Evolutionary conservation across 2,797 vertebrate species (phyloP).

Genomic region (Eulemur albifrons): DNA sequence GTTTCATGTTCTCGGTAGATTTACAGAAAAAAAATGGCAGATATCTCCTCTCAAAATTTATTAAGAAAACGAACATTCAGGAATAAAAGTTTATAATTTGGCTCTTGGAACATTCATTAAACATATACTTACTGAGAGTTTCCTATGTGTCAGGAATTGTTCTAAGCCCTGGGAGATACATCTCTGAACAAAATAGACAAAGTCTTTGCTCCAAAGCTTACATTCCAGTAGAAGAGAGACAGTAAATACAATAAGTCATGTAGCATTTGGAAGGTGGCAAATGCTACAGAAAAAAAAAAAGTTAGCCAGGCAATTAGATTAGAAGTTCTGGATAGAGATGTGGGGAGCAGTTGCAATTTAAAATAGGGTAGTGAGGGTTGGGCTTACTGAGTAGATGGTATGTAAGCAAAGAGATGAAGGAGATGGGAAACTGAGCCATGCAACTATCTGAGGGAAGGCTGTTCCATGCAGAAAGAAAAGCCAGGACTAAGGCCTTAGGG

Average conservation of each 20-base stretch:
- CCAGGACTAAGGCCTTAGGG: neutral
- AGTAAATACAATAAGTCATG: neutral
- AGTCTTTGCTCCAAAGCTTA: neutral
- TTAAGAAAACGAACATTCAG: slow-evolving; percentile 4
- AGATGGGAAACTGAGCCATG: neutral
- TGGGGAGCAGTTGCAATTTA: neutral
- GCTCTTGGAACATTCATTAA: neutral
- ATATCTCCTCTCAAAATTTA: neutral
- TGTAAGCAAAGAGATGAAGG: neutral
- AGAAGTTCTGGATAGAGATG: neutral
- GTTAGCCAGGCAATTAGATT: neutral
- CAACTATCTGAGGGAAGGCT: neutral
- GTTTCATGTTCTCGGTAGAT: neutral
- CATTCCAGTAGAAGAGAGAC: neutral
- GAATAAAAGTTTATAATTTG: slow-evolving; percentile 40
- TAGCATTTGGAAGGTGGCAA: slow-evolving; percentile 12
- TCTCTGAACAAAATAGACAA: neutral
- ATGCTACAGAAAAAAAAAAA: neutral
- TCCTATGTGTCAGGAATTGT: neutral
- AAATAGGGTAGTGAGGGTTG: neutral
- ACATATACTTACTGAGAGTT: slow-evolving; percentile 31
- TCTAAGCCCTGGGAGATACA: neutral
- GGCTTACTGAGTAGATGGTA: neutral
- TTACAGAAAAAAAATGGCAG: neutral
- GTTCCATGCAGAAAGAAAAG: neutral